Evolutionary conservation across 2,888 invertebrate species (phyloP).

Genomic region (Coelopa pilipes): DNA sequence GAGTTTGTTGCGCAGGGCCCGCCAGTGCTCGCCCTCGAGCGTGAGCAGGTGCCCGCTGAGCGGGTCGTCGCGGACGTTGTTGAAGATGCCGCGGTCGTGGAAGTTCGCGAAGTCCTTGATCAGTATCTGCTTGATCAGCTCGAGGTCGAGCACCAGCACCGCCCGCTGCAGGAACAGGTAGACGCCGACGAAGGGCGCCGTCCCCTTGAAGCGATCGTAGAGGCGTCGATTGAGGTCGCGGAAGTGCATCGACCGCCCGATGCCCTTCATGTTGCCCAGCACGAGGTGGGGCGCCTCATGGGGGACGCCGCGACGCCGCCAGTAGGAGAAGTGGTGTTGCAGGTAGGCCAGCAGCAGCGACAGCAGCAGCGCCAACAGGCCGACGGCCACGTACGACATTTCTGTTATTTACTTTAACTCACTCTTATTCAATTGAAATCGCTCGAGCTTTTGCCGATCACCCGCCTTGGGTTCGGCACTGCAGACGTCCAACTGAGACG

Average conservation of each 20-base stretch:
- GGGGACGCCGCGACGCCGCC: conserved; percentile 50
- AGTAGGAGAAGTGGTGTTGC: conserved; percentile 47
- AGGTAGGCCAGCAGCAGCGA: not conserved
- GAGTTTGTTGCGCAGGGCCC: conserved; percentile 64
- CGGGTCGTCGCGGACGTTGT: conserved; percentile 57
- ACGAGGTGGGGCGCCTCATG: conserved; percentile 47
- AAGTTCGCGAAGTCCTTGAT: conserved; percentile 55
- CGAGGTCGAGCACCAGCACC: conserved; percentile 48
- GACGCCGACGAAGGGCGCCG: conserved; percentile 52
- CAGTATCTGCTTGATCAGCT: conserved; percentile 52
- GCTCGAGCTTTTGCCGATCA: not conserved
- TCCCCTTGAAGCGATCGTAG: conserved; percentile 43
- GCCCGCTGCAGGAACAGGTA: conserved; percentile 46
- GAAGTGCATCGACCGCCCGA: conserved; percentile 47
- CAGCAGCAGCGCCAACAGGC: not conserved
- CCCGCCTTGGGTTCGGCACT: not conserved
- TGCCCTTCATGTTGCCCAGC: conserved; percentile 53
- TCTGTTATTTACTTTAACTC: not conserved
- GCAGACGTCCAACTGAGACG: no score
- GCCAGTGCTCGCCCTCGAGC: conserved; percentile 67
- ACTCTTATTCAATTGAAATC: not conserved
- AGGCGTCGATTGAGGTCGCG: conserved; percentile 42
- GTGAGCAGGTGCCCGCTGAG: conserved; percentile 59
- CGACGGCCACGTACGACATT: not conserved
- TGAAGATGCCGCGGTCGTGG: conserved; percentile 50